A percentile compares a stretch with the other conserved stretches of the same genome.
Conservation (phyloP, 2,113 vertebrate genomes). For the Corydoras maculifer region DNA sequence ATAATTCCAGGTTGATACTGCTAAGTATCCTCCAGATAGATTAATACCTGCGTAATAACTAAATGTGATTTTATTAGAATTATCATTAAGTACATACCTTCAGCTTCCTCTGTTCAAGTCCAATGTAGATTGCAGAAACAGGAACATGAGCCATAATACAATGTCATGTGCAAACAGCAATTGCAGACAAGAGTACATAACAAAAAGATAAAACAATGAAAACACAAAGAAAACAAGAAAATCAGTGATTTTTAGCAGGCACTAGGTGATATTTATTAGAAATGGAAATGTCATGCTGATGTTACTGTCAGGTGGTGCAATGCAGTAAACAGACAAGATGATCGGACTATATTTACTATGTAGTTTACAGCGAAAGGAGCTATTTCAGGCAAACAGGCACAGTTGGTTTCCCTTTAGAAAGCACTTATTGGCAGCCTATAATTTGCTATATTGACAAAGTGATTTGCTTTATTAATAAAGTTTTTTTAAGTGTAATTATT, state of each 20-base stretch:
- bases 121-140: slow-evolving; percentile 29
- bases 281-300: slow-evolving; percentile 35
- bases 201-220: slow-evolving; percentile 44
- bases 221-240: slow-evolving; percentile 46
- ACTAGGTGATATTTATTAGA: slow-evolving; percentile 19
- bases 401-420: slow-evolving; percentile 34
- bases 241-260: slow-evolving; percentile 40
- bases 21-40: not conserved
- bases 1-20: not conserved
- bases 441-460: not conserved
- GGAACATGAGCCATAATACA: slow-evolving; percentile 68
- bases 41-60: not conserved
- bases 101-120: slow-evolving; percentile 79
- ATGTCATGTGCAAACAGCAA: slow-evolving; percentile 66
- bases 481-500: not conserved
- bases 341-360: slow-evolving; percentile 15
- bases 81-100: slow-evolving; percentile 70
- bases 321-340: slow-evolving; percentile 24
- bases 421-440: not conserved
- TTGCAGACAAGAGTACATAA: slow-evolving; percentile 62
- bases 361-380: slow-evolving; percentile 35
- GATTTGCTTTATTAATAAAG: not conserved
- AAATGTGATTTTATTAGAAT: not conserved
- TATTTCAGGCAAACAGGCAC: slow-evolving; percentile 52
- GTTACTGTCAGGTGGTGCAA: slow-evolving; percentile 38